Evolutionary conservation across 2,888 invertebrate genomes (phyloP).

Genomic region (Tenthredo distinguenda): DNA sequence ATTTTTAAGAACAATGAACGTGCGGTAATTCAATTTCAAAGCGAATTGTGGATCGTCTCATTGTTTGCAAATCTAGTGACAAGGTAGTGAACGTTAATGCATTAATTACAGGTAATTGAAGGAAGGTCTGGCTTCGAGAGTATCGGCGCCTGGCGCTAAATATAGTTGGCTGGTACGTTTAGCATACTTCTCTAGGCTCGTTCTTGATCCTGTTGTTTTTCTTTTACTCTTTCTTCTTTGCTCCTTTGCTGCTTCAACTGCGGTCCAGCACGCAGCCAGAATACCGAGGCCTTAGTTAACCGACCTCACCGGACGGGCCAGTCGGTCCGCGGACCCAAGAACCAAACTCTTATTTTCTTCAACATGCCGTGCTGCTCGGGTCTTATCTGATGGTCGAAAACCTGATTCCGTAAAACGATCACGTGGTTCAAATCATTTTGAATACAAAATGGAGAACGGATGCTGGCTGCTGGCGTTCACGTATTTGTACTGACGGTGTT

Average conservation of each 20-base stretch:
- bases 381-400: constrained; percentile 48
- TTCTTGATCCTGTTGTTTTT: constrained; percentile 28
- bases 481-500: constrained; percentile 29
- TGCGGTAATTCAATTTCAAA: neutral
- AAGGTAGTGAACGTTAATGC: neutral
- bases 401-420: constrained; percentile 49
- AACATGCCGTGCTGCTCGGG: constrained; percentile 40
- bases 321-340: constrained; percentile 34
- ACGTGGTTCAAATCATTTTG: constrained; percentile 50
- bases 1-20: neutral
- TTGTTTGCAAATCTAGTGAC: neutral
- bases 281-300: constrained; percentile 47
- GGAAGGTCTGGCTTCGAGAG: neutral
- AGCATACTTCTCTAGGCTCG: constrained; percentile 18
- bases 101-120: constrained; percentile 8
- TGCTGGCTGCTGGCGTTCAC: constrained; percentile 21
- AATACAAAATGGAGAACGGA: constrained; percentile 47
- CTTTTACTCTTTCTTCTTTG: constrained; percentile 27
- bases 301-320: constrained; percentile 32
- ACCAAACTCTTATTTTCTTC: constrained; percentile 49
- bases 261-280: constrained; percentile 50
- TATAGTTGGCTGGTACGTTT: neutral
- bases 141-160: constrained; percentile 13
- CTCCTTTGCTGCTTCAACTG: constrained; percentile 20
- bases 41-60: too few species aligned